Evolutionary conservation across 1,140 invertebrate species (phyloP).

Genomic region (Hycleus phaleratus): DNA sequence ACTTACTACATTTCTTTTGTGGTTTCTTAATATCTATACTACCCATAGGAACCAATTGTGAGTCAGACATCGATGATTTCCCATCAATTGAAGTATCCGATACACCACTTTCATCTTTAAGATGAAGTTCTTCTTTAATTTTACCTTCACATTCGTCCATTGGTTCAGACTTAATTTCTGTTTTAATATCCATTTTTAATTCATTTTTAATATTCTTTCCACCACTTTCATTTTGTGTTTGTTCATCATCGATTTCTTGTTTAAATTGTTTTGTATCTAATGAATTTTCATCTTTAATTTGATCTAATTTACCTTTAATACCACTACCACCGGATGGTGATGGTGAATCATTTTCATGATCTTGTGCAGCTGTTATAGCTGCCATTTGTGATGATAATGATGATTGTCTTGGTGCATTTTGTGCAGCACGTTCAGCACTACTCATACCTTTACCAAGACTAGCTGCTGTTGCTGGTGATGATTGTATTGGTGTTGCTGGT

Average conservation of each 20-base stretch:
- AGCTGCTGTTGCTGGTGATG: slow-evolving; percentile 38
- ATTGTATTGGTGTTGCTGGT: slow-evolving; percentile 47
- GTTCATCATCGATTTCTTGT: slow-evolving; percentile 51
- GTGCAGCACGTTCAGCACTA: slow-evolving; percentile 41
- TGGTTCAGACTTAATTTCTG: slow-evolving; percentile 59
- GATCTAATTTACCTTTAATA: slow-evolving; percentile 55
- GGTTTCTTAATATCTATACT: slow-evolving; percentile 50
- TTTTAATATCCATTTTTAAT: slow-evolving; percentile 66
- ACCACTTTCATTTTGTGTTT: slow-evolving; percentile 45
- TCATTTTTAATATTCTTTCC: slow-evolving; percentile 60
- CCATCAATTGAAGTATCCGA: slow-evolving; percentile 38
- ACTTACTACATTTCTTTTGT: slow-evolving; percentile 60
- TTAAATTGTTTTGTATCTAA: slow-evolving; percentile 45
- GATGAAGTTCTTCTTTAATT: slow-evolving; percentile 39
- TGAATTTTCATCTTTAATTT: slow-evolving; percentile 55
- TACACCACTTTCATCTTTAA: slow-evolving; percentile 51
- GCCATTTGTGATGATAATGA: slow-evolving; percentile 63
- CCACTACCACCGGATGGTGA: slow-evolving; percentile 46
- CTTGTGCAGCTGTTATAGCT: slow-evolving; percentile 57
- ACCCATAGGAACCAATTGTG: slow-evolving; percentile 49
- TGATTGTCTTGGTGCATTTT: slow-evolving; percentile 44
- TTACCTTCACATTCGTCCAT: slow-evolving; percentile 43
- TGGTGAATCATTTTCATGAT: slow-evolving; percentile 59
- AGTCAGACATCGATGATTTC: slow-evolving; percentile 30
- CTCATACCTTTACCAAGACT: slow-evolving; percentile 43